Conservation (phyloP, 92 coral and sea anemone species). For the Montipora capitata region DNA sequence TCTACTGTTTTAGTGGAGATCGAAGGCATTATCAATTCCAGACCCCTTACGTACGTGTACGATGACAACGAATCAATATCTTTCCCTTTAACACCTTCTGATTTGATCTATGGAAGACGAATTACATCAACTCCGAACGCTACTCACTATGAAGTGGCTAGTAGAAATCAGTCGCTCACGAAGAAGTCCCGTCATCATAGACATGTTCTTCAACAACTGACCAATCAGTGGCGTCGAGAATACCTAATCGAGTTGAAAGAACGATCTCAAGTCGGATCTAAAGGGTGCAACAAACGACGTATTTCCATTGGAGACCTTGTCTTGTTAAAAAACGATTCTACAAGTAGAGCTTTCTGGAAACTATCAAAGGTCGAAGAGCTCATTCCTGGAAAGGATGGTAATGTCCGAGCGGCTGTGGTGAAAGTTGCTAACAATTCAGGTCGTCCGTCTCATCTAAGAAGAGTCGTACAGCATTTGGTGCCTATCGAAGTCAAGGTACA, state of each 20-base stretch:
- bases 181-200: conserved; percentile 52
- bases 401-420: conserved; percentile 52
- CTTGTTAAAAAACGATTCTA: conserved; percentile 46
- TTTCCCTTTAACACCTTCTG: conserved; percentile 59
- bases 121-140: conserved; percentile 42
- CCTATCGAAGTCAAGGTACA: conserved; percentile 55
- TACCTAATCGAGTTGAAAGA: conserved; percentile 41
- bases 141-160: conserved; percentile 54
- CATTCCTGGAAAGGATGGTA: conserved; percentile 39
- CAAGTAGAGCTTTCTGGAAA: conserved; percentile 56
- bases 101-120: conserved; percentile 56
- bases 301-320: conserved; percentile 61
- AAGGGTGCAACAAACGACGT: neutral
- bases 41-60: conserved; percentile 68
- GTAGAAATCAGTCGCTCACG: conserved; percentile 67
- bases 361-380: conserved; percentile 65
- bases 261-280: conserved; percentile 24
- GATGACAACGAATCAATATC: conserved; percentile 68
- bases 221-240: conserved; percentile 67
- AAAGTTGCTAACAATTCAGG: conserved; percentile 4
- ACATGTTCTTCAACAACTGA: conserved; percentile 57
- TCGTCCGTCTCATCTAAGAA: conserved; percentile 22
- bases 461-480: conserved; percentile 57
- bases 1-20: conserved; percentile 63
- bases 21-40: conserved; percentile 56